Percentiles rank a stretch among this genome's conserved stretches.
These are phyloP conservation scores for Donacobius atricapilla DNA, from an alignment of 2,113 vertebrate species.

Conservation along the genomic window DNA sequence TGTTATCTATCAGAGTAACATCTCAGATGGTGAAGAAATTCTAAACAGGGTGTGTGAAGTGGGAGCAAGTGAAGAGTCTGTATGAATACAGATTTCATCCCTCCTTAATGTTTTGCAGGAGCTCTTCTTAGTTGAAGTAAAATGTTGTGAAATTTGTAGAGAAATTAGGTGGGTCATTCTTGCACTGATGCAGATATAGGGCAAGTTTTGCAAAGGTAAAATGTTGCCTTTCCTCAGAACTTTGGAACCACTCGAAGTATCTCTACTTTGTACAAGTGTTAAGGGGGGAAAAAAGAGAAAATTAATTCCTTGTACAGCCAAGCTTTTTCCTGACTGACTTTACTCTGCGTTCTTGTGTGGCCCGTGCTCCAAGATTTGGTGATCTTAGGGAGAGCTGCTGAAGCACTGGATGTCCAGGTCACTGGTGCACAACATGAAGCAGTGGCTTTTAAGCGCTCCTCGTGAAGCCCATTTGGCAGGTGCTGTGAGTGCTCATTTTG, in stretches of 20 bases:
- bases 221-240: background rate
- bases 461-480: background rate
- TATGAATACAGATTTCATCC: background rate
- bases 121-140: background rate
- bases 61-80: background rate
- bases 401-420: background rate
- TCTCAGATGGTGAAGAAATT: background rate
- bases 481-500: background rate
- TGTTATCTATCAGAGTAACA: background rate
- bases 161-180: background rate
- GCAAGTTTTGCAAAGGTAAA: background rate
- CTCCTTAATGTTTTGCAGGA: background rate
- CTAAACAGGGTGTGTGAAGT: background rate
- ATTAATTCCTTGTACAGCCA: background rate
- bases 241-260: background rate
- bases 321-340: background rate
- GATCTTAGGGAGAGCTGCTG: background rate
- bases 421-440: background rate
- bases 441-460: background rate
- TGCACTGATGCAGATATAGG: background rate
- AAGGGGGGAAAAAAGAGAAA: background rate
- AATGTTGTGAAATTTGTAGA: background rate
- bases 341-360: rapidly evolving
- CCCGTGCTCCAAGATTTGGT: background rate
- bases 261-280: background rate